phyloP scores from a whole-genome alignment of 2,888 invertebrate species.

The Sinopyrophorus schimmeli region DNA sequence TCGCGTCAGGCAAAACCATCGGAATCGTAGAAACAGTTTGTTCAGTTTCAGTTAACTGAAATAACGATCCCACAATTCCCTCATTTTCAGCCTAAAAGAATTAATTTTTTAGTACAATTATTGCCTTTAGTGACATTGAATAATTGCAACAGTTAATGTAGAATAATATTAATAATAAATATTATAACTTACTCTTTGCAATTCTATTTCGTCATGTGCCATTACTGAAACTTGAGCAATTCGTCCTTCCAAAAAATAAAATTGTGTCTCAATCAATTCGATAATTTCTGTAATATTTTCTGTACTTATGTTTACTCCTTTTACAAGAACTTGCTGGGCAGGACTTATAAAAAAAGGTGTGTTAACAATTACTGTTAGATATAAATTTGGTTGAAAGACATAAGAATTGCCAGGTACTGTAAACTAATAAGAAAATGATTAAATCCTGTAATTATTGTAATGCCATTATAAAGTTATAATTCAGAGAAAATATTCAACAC shows the following conservation, averaged over 20 bases:
- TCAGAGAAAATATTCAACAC: too few relatives aligned
- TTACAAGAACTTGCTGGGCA: conserved; percentile 72
- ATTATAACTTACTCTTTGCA: conserved; percentile 51
- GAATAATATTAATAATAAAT: too few relatives aligned
- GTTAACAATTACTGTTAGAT: conserved; percentile 75
- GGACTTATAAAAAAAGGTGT: conserved; percentile 73
- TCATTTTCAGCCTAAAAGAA: conserved; percentile 58
- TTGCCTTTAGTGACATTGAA: not conserved
- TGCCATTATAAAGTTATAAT: too few relatives aligned
- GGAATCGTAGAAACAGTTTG: conserved; percentile 56
- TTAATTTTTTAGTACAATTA: not conserved
- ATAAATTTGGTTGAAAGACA: conserved; percentile 68
- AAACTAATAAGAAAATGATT: conserved; percentile 59
- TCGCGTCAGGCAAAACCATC: conserved; percentile 68
- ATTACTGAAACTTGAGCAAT: conserved; percentile 61
- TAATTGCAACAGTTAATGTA: too few relatives aligned
- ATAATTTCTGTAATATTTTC: conserved; percentile 64
- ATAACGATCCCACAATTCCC: conserved; percentile 59
- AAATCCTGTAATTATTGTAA: too few relatives aligned
- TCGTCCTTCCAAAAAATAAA: conserved; percentile 63
- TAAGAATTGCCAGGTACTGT: conserved; percentile 66
- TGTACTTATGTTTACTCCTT: conserved; percentile 67
- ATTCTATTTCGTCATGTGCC: conserved; percentile 61
- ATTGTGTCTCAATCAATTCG: conserved; percentile 60
- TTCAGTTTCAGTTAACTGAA: conserved; percentile 56